Conservation (phyloP, 53 echinoderm and acorn worm species). For the Echinometra lucunter region DNA sequence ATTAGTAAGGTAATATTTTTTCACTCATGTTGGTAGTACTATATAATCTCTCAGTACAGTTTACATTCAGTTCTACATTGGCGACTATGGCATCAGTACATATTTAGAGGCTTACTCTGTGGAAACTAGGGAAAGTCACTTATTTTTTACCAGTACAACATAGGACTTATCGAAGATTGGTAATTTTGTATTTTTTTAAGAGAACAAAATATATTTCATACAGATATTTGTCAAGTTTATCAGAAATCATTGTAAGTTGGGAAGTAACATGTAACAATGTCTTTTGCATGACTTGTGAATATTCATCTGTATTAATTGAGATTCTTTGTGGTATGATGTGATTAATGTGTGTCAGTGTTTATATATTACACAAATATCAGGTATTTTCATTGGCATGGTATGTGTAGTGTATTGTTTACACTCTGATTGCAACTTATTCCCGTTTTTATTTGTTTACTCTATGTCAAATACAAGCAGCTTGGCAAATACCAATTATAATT, state of each 20-base stretch:
- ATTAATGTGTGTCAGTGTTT: constrained; percentile 36
- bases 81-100: constrained; percentile 28
- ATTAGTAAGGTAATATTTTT: background rate
- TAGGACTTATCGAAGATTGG: constrained; percentile 61
- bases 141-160: constrained; percentile 59
- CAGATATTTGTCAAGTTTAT: constrained; percentile 57
- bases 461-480: background rate
- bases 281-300: constrained; percentile 52
- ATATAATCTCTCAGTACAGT: constrained; percentile 42
- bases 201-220: constrained; percentile 63
- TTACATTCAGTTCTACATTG: constrained; percentile 23
- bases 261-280: background rate
- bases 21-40: constrained; percentile 44
- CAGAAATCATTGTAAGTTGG: constrained; percentile 36
- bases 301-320: background rate
- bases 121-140: background rate
- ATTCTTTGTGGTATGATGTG: constrained; percentile 8
- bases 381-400: constrained; percentile 45
- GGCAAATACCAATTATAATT: background rate
- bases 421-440: background rate
- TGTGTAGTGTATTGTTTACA: background rate
- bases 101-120: constrained; percentile 8
- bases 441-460: background rate
- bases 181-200: constrained; percentile 72
- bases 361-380: constrained; percentile 44